Percentiles rank a stretch among this genome's conserved stretches.
phyloP scores from a whole-genome alignment of 2,797 vertebrate species.

The Uromys caudimaculatus region DNA sequence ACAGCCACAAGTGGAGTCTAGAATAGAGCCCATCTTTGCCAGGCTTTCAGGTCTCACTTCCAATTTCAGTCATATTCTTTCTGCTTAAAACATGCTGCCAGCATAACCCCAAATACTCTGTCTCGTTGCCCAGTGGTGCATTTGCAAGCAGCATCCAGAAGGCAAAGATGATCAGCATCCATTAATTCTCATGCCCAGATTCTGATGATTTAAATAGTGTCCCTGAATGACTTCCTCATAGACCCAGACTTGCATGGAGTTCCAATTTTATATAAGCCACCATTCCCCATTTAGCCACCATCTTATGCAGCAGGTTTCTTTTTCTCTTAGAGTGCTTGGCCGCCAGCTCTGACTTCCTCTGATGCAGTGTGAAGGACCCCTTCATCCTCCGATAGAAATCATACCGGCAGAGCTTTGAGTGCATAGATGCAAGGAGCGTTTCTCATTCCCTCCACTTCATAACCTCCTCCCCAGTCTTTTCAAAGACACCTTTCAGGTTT shows the following conservation, averaged over 20 bases:
- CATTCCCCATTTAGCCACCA: not conserved
- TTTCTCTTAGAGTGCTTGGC: not conserved
- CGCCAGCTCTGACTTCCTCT: not conserved
- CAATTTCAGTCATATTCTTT: slow-evolving; percentile 18
- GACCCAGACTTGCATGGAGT: slow-evolving; percentile 38
- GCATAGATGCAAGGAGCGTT: not conserved
- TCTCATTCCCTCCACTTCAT: not conserved
- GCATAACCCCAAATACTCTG: not conserved
- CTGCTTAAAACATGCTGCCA: not conserved
- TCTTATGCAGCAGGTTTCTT: not conserved
- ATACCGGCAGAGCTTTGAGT: not conserved
- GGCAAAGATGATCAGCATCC: not conserved
- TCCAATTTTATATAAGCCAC: slow-evolving; percentile 21
- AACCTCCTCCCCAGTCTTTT: not conserved
- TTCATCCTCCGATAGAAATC: not conserved
- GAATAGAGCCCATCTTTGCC: slow-evolving; percentile 24
- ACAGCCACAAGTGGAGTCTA: not conserved
- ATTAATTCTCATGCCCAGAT: not conserved
- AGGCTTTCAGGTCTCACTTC: not conserved
- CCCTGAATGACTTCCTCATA: not conserved
- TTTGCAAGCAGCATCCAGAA: slow-evolving; percentile 53
- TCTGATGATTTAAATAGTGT: slow-evolving; percentile 33
- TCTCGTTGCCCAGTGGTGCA: not conserved
- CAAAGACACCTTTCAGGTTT: slow-evolving; percentile 43
- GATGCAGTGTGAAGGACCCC: not conserved